These are phyloP conservation scores for Achatina immaculata DNA, from an alignment of 1,140 invertebrate species.

Conservation along the genomic window DNA sequence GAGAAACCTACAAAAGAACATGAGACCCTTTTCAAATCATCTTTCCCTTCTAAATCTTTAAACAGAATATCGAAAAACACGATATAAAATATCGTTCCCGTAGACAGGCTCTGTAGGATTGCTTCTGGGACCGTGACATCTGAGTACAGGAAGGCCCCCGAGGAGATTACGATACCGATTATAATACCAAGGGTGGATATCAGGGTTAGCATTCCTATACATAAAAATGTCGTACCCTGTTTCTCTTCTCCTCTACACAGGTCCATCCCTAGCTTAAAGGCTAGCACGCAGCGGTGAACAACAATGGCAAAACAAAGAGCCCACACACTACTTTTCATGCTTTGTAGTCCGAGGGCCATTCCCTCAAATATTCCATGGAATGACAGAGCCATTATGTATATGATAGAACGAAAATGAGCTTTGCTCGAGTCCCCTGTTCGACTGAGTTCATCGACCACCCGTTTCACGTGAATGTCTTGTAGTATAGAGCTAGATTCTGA, in stretches of 20 bases:
- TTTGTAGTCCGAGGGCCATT: slow-evolving; percentile 83
- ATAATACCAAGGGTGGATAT: slow-evolving; percentile 79
- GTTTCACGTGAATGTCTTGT: slow-evolving; percentile 59
- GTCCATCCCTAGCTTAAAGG: slow-evolving; percentile 62
- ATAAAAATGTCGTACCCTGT: slow-evolving; percentile 72
- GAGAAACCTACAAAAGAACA: slow-evolving; percentile 65
- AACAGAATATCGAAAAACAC: slow-evolving; percentile 92
- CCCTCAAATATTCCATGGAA: slow-evolving; percentile 94
- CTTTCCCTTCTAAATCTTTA: slow-evolving; percentile 70
- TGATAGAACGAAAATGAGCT: slow-evolving; percentile 60
- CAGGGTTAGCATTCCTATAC: slow-evolving; percentile 75
- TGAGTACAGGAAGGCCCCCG: slow-evolving; percentile 61
- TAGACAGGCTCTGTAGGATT: slow-evolving; percentile 80
- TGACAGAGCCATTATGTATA: slow-evolving; percentile 86
- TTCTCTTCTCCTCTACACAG: slow-evolving; percentile 70
- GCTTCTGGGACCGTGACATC: slow-evolving; percentile 72
- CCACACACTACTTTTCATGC: slow-evolving; percentile 61
- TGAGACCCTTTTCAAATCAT: slow-evolving; percentile 62
- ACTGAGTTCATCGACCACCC: slow-evolving; percentile 59
- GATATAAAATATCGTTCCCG: slow-evolving; percentile 92
- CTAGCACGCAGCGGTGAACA: slow-evolving; percentile 58
- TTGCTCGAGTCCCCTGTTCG: slow-evolving; percentile 49
- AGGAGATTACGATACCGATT: slow-evolving; percentile 75
- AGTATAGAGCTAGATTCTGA: slow-evolving; percentile 41
- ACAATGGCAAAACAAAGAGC: slow-evolving; percentile 60